phyloP scores from a whole-genome alignment of 64 coral and sea anemone species.

The Astreopora myriophthalma region DNA sequence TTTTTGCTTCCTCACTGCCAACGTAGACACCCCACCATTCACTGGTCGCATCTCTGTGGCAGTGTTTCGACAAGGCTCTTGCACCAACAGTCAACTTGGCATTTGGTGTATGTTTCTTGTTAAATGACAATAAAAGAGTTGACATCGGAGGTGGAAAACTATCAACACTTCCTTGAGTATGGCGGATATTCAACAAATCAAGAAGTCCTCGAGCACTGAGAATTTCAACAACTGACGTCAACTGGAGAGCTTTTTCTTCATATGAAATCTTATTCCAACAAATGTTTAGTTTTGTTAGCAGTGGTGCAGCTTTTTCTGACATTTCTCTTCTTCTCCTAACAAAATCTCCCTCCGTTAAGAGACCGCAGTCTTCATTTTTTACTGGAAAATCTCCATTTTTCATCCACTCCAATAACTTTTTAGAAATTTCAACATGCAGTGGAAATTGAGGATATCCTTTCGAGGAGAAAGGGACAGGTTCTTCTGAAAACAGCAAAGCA shows the following conservation, averaged over 20 bases:
- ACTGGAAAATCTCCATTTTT: not conserved
- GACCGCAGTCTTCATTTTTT: constrained; percentile 33
- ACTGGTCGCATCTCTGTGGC: constrained; percentile 73
- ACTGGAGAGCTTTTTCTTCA: not conserved
- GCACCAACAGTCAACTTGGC: constrained; percentile 82
- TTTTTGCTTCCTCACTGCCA: constrained; percentile 82
- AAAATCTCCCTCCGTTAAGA: constrained; percentile 24
- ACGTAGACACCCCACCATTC: constrained; percentile 84
- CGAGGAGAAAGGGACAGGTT: not conserved
- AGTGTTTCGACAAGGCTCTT: constrained; percentile 90
- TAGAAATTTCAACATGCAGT: constrained; percentile 41
- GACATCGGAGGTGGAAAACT: constrained; percentile 64
- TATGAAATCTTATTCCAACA: constrained; percentile 29
- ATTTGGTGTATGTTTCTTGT: constrained; percentile 67
- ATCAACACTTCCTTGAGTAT: constrained; percentile 83
- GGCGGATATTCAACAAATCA: constrained; percentile 79
- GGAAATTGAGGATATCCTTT: constrained; percentile 19
- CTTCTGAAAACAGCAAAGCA: not conserved
- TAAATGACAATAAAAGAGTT: constrained; percentile 67
- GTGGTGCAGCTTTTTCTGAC: not conserved
- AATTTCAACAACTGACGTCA: constrained; percentile 3
- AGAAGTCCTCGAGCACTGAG: constrained; percentile 66
- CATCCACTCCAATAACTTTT: constrained; percentile 40
- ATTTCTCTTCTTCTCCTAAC: not conserved
- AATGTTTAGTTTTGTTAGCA: constrained; percentile 13